Base-by-base conservation (phyloP, 2,888 invertebrate genomes). In the Scaptodrosophila latifasciaeformis region DNA sequence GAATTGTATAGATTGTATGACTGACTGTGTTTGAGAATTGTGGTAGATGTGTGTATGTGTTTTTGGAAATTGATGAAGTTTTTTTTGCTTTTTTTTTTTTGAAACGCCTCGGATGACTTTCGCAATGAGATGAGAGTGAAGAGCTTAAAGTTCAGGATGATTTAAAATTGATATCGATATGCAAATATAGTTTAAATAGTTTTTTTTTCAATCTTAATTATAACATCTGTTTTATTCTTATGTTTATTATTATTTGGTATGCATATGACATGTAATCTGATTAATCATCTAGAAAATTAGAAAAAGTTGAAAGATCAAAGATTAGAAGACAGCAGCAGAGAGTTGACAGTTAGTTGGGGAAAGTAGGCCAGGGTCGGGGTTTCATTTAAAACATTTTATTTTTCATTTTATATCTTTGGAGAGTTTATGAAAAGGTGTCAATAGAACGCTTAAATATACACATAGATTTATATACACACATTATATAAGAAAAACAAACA, bases 201-300 rank as follows among this genome's bases (percentile, higher is more conserved):
- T n/a, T n/a, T n/a, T n/a, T n/a, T n/a, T n/a, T n/a, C n/a, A n/a
- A n/a, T n/a, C n/a, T n/a, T n/a, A n/a, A n/a, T n/a, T n/a, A n/a
- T n/a, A n/a, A n/a, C n/a, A n/a, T n/a, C n/a, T n/a, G n/a, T n/a
- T n/a, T n/a, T n/a, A n/a, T 75, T 66, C 63, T 56, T 29, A 52
- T 57, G 42, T 50, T 58, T 66, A 63, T 57, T 31, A 49, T 56
- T 47, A 53, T 58, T 65, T 67, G 77, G 44, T 71, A 71, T 76
- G 72, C 67, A 62, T 62, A 70, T 77, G 78, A 71, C 62, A 74
- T 72, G 67, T 74, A 69, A 53, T 80, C 76, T 65, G 81, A 77
- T 83, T 83, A 82, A 71, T 85, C 85, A 84, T 86, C 85, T 85
- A 85, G 83, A 85, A 83, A 83, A 82, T 82, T 70, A 80, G 84